Conservation (phyloP, 2,797 vertebrate species). For the Centropyge bicolor region DNA sequence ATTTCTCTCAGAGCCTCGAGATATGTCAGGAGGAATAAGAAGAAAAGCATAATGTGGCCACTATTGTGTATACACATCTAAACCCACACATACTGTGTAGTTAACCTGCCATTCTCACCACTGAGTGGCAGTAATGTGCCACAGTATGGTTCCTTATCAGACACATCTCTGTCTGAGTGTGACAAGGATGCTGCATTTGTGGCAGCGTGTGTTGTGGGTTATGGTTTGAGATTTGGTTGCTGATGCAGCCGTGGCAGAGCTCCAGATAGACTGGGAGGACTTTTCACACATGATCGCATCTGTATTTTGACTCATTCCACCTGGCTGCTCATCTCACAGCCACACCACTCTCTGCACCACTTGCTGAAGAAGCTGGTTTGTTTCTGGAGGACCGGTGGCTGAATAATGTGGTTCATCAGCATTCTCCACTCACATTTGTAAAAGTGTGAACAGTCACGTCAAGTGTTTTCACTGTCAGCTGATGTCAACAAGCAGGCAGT, state of each 20-base stretch:
- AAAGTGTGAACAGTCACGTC: too few species aligned
- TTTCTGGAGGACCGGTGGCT: not conserved
- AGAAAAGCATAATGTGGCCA: not conserved
- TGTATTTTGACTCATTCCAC: not conserved
- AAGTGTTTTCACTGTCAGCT: too few species aligned
- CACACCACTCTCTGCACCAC: not conserved
- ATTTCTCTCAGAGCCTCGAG: not conserved
- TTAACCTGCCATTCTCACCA: conserved; percentile 4
- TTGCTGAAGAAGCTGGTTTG: not conserved
- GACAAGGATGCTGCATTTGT: conserved; percentile 8
- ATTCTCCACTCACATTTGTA: too few species aligned
- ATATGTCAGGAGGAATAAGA: not conserved
- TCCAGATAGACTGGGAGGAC: too few species aligned
- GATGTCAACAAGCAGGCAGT: too few species aligned
- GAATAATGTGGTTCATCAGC: not conserved
- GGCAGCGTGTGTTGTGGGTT: not conserved
- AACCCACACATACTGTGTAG: not conserved
- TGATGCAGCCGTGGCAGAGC: not conserved
- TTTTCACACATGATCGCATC: not conserved
- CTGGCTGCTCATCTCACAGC: not conserved
- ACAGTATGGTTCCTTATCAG: not conserved
- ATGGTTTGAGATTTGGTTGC: not conserved
- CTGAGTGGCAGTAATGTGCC: conserved; percentile 33
- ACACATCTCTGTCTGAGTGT: not conserved
- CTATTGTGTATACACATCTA: not conserved